Conservation (phyloP, 1,140 invertebrate species). For the Ephestia elutella region DNA sequence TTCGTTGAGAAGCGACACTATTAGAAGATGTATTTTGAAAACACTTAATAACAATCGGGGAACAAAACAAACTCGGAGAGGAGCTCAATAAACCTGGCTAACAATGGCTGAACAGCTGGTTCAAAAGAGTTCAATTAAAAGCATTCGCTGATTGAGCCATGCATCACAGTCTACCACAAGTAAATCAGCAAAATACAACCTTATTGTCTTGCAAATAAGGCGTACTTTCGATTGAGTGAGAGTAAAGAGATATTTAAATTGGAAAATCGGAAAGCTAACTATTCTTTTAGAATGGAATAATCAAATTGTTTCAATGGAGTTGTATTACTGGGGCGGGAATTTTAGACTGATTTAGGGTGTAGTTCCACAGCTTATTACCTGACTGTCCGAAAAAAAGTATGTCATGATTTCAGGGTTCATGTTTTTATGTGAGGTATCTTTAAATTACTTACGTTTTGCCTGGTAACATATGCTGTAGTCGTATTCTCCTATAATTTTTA, state of each 20-base stretch:
- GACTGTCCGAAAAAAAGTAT: too few species aligned
- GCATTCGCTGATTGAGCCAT: not conserved
- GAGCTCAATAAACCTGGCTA: not conserved
- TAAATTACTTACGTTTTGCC: too few species aligned
- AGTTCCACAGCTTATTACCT: not conserved
- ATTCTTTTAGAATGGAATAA: not conserved
- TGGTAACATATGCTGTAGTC: too few species aligned
- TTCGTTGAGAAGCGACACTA: too few species aligned
- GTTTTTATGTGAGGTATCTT: too few species aligned
- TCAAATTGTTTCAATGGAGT: not conserved
- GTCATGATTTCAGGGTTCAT: too few species aligned
- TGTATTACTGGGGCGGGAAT: not conserved
- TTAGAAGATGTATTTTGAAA: too few species aligned
- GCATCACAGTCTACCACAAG: not conserved
- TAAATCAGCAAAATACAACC: not conserved
- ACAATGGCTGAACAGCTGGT: not conserved
- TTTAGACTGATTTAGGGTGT: not conserved
- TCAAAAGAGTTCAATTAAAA: constrained; percentile 1
- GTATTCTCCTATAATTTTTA: too few species aligned
- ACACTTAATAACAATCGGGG: not conserved
- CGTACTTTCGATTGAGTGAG: not conserved
- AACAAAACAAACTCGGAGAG: too few species aligned
- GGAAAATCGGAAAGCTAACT: not conserved
- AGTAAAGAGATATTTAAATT: not conserved
- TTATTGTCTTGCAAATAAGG: not conserved